Conservation (phyloP, 1,140 invertebrate species). For the Pachypsylla venusta region DNA sequence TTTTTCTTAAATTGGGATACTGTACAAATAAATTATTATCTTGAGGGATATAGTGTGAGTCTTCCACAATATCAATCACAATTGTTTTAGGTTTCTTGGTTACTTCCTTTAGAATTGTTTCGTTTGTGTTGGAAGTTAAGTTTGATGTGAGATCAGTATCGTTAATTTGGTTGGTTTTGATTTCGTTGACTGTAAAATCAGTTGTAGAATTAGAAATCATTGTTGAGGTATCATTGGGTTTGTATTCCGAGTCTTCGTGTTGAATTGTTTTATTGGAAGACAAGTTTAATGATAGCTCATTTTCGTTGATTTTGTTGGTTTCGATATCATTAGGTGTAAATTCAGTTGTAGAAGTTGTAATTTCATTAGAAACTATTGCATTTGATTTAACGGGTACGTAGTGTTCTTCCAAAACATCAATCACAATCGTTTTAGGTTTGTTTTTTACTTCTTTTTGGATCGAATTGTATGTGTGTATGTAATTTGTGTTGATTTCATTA, state of each 20-base stretch:
- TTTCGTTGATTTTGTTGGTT: too few species aligned
- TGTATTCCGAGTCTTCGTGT: too few species aligned
- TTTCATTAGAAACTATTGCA: too few species aligned
- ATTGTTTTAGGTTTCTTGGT: neutral
- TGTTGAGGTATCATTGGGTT: too few species aligned
- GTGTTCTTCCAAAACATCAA: neutral
- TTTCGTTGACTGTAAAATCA: neutral
- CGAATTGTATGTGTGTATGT: neutral
- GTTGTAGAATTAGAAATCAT: too few species aligned
- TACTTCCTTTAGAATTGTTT: neutral
- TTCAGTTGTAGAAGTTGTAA: too few species aligned
- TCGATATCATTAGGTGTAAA: too few species aligned
- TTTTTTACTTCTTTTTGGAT: neutral
- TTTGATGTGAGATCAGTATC: neutral
- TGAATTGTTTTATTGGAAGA: too few species aligned
- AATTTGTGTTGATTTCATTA: neutral
- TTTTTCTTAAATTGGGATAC: conserved; percentile 5
- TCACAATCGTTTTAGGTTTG: neutral
- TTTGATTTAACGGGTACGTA: too few species aligned
- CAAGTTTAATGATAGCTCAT: too few species aligned
- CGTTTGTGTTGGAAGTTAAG: neutral
- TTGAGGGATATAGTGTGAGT: neutral
- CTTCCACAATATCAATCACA: neutral
- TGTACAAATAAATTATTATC: neutral
- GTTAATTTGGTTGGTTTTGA: neutral